Evolutionary conservation across 2,797 vertebrate genomes (phyloP).

Genomic region (Erethizon dorsatum): DNA sequence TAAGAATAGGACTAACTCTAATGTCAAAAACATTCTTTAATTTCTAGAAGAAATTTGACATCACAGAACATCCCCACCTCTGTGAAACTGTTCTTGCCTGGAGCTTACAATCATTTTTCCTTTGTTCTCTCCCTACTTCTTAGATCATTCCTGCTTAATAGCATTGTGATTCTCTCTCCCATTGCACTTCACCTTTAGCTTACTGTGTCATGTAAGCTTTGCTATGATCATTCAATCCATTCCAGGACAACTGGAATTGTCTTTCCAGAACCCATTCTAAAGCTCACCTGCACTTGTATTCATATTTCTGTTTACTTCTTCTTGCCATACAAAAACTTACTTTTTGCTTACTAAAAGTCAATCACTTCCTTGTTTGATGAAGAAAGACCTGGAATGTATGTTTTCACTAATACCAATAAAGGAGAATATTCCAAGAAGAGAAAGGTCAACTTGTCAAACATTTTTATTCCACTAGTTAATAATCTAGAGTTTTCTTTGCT

Average conservation of each 20-base stretch:
- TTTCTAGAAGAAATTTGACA: background rate
- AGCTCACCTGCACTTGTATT: background rate
- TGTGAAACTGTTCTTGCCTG: background rate
- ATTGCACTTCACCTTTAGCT: background rate
- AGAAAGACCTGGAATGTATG: background rate
- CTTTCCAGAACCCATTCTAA: conserved; percentile 2
- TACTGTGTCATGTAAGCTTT: background rate
- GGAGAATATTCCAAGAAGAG: background rate
- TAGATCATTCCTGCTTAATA: background rate
- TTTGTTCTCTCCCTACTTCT: conserved; percentile 2
- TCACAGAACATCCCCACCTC: background rate
- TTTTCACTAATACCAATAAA: conserved; percentile 18
- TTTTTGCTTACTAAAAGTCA: conserved; percentile 17
- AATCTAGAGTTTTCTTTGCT: background rate
- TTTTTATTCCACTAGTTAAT: conserved; percentile 6
- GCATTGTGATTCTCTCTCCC: background rate
- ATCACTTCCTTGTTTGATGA: background rate
- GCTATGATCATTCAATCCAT: background rate
- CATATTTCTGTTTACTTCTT: background rate
- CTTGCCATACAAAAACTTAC: background rate
- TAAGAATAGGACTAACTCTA: background rate
- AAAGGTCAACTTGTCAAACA: background rate
- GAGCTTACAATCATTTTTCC: background rate
- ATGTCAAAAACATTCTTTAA: background rate
- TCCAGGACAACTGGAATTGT: background rate